Percentiles rank a stretch among this genome's conserved stretches.
Evolutionary conservation across 1,140 invertebrate species (phyloP).

Genomic region (Papilio xuthus): DNA sequence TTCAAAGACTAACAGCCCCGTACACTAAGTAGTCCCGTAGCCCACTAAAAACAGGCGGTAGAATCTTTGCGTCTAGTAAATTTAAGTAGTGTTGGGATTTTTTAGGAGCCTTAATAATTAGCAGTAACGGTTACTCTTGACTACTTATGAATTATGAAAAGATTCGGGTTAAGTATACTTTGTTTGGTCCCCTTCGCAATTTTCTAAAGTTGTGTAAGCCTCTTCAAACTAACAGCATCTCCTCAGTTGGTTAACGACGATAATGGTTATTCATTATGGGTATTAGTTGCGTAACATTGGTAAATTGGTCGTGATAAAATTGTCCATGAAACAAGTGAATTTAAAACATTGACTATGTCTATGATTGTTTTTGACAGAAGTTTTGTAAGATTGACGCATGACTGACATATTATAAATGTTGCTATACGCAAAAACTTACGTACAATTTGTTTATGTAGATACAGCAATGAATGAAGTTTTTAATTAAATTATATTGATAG

Average conservation of each 20-base stretch:
- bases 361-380: background rate
- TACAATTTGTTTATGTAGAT: background rate
- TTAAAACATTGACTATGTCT: background rate
- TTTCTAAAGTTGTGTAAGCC: background rate
- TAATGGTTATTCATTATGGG: background rate
- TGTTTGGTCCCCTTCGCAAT: background rate
- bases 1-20: background rate
- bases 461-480: background rate
- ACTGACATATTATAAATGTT: background rate
- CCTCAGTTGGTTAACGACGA: background rate
- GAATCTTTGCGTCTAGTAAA: too few relatives aligned
- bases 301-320: background rate
- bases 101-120: background rate
- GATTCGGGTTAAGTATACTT: background rate
- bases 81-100: too few relatives aligned
- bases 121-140: background rate
- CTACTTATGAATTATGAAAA: background rate
- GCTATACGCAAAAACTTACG: background rate
- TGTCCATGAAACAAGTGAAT: background rate
- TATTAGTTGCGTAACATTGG: background rate
- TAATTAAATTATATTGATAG: background rate
- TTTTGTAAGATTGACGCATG: background rate
- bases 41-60: too few relatives aligned
- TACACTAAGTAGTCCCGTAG: too few relatives aligned
- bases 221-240: background rate